Base-by-base conservation (phyloP, 2,797 vertebrate genomes). In the Melopsittacus undulatus region DNA sequence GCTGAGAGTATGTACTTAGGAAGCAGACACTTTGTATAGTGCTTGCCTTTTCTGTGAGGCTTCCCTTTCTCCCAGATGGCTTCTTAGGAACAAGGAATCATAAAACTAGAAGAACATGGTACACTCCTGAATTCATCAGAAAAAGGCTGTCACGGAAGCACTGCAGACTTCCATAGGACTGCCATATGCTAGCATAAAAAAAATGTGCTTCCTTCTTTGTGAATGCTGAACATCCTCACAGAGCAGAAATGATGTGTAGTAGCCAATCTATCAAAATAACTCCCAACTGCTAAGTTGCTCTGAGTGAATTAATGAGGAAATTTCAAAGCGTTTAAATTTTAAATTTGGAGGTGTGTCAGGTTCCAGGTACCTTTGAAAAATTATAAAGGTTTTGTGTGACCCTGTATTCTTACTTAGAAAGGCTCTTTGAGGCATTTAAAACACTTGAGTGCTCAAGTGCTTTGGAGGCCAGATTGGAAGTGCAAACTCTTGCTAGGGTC, bases 51-150 rank as follows among this genome's bases (percentile, higher is more conserved):
- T 87, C 45, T 81, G 62, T 51, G 66, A 89, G 79, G 77, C 30
- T 94, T 95, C 64, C 61, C 62, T 72, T 83, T 77, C 40, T 95
- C 67, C 76, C 91, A 81, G 78, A 91, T 94, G 87, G 85, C 43
- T 54, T 59, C 70, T 79, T 78, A 59, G 79, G 79, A 87, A 63
- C 2, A 9, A 81, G 67, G 51, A 90, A 36, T 69, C 11, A 4
- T 66, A 89, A 73, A 94, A 64, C 30, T 68, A 32, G 62, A 23
- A 54, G 82, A 87, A 66, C 21, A 5, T 32, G n/a, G 23, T 75
- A 24, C 10, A 1, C 32, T 87, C 45, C 57, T 52, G 72, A 77
- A 75, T 87, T 62, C 4, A 46, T 64, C 34, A 66, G 56, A 46
- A 57, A 45, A 72, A 91, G 38, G n/a, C 73, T 49, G 66, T 59